Percentiles rank a stretch among this genome's conserved stretches.
Conservation (phyloP, 2,888 invertebrate species). For the Dromius quadrimaculatus region DNA sequence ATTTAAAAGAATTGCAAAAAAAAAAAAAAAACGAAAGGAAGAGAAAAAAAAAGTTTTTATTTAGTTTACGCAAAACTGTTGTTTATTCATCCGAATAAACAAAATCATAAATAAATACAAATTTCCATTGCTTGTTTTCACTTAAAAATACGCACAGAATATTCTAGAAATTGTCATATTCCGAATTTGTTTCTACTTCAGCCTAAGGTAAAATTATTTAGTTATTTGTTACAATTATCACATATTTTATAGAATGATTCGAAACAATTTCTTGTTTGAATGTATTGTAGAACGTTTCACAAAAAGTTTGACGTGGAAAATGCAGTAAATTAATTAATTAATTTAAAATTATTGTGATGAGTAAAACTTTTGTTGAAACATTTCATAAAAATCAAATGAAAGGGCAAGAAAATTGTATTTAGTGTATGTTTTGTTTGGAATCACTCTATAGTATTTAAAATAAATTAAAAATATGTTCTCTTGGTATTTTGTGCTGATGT, state of each 20-base stretch:
- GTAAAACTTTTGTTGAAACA: too few relatives aligned
- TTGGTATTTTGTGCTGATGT: constrained; percentile 26
- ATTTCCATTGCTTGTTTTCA: constrained; percentile 28
- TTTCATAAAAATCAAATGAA: too few relatives aligned
- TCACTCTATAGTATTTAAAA: constrained; percentile 16
- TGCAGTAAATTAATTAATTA: too few relatives aligned
- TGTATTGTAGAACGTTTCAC: too few relatives aligned
- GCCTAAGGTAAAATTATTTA: constrained; percentile 33
- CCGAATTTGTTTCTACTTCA: constrained; percentile 13
- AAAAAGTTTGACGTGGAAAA: too few relatives aligned
- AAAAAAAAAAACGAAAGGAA: not conserved
- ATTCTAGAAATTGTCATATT: constrained; percentile 30
- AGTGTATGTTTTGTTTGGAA: constrained; percentile 10
- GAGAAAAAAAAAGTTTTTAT: constrained; percentile 21
- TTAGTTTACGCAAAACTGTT: constrained; percentile 13
- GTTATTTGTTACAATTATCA: constrained; percentile 29
- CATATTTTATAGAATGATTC: constrained; percentile 7
- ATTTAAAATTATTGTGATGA: too few relatives aligned
- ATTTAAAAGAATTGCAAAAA: not conserved
- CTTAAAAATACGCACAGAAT: constrained; percentile 36
- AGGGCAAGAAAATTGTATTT: too few relatives aligned
- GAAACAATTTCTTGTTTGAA: too few relatives aligned
- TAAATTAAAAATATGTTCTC: constrained; percentile 25
- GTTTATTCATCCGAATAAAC: constrained; percentile 32
- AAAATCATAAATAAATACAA: constrained; percentile 33